Evolutionary conservation across 53 echinoderm and acorn worm genomes (phyloP), one percentile per base, ranked within the genome.

Genomic region (Antedon mediterranea): DNA sequence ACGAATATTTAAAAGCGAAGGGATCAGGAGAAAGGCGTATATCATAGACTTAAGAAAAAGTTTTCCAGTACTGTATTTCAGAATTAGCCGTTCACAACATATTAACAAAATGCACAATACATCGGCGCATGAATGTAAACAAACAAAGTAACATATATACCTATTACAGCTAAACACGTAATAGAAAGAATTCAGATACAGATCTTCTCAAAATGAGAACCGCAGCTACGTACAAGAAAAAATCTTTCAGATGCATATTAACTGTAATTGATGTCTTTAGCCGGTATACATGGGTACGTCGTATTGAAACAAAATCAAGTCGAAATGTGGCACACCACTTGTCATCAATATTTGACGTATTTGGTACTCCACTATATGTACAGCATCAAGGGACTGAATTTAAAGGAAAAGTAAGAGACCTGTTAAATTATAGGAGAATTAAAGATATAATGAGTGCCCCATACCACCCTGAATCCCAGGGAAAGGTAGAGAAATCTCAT

Each of bases 111-210:
- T 8, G 77, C 34, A 33, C 77, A 34, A 77, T 3, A 29, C 78
- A 78, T 78, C 78, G 78, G 78, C 78, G 78, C 78, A 42, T 78
- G 78, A 42, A 78, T 43, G 43, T 42, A 44, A 78, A 78, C 78
- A 43, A 37, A 42, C 78, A 78, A 78, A 28, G 78, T 32, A 4
- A 43, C 78, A 42, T 43, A 78, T 78, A 42, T 78, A 43, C 78
- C 78, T 14, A 43, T 78, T 0, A 43, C 44, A 78, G 78, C 78
- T 27, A 78, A 43, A 42, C 78, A 43, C 43, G 78, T 78, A 28
- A 78, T 78, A 78, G 77, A 77, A 77, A 34, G 34, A 77, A 20
- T 77, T 18, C 77, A 34, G 41, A n/a, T 77, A n/a, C n/a, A 34
- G 77, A 77, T 30, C 77, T 77, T 77, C 34, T 77, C 0, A 77